A percentile compares a stretch with the other conserved stretches of the same genome.
Evolutionary conservation across 2,888 invertebrate genomes (phyloP).

Genomic region (Disparrhopalites patrizii): DNA sequence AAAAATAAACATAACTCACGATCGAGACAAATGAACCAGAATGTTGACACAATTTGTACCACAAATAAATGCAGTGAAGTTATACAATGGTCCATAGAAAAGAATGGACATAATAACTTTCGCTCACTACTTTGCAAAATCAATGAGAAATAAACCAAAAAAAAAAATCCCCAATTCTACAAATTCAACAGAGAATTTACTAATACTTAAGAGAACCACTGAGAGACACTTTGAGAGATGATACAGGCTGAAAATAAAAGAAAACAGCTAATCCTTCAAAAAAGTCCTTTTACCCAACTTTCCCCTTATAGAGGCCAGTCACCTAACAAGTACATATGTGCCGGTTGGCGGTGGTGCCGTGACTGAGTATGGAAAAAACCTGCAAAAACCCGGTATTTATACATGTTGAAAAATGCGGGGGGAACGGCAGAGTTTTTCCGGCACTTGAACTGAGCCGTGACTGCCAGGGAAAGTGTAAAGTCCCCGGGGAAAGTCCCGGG

Average conservation of each 20-base stretch:
- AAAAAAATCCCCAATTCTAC: background rate
- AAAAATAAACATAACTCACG: too few relatives aligned
- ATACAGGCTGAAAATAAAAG: constrained; percentile 22
- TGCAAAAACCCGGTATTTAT: too few relatives aligned
- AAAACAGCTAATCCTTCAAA: background rate
- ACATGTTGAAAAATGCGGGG: too few relatives aligned
- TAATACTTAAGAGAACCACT: background rate
- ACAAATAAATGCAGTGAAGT: too few relatives aligned
- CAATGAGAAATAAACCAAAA: background rate
- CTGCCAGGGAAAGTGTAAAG: too few relatives aligned
- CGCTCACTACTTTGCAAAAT: background rate
- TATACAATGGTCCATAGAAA: too few relatives aligned
- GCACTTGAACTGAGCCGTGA: too few relatives aligned
- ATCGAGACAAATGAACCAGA: too few relatives aligned
- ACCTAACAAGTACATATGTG: constrained; percentile 7
- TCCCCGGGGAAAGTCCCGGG: too few relatives aligned
- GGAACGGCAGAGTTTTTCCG: too few relatives aligned
- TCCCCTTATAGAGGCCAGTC: constrained; percentile 17
- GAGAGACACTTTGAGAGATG: background rate
- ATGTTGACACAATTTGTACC: too few relatives aligned
- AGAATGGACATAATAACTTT: too few relatives aligned
- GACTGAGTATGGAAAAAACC: background rate
- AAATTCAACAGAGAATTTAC: background rate
- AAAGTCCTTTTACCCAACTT: background rate
- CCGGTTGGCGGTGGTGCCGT: background rate